Evolutionary conservation across 2,888 invertebrate species (phyloP).

Genomic region (Ochropleura leucogaster): DNA sequence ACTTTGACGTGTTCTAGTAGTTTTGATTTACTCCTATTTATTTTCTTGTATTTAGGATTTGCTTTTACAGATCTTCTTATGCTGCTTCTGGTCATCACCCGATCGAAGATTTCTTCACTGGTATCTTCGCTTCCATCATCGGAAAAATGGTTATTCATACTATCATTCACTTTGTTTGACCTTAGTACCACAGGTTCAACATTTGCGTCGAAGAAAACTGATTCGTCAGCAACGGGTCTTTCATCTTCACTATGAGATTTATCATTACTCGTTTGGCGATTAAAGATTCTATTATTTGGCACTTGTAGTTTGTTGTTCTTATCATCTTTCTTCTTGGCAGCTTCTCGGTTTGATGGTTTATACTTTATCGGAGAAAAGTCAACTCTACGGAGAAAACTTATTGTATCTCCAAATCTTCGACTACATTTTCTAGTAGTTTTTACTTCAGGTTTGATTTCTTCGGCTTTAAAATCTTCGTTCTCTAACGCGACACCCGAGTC

Average conservation of each 20-base stretch:
- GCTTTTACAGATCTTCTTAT: constrained; percentile 86
- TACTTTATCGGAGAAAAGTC: constrained; percentile 89
- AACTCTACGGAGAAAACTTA: constrained; percentile 86
- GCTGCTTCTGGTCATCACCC: constrained; percentile 87
- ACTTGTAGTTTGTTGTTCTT: constrained; percentile 83
- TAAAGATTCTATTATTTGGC: constrained; percentile 76
- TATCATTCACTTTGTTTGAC: constrained; percentile 85
- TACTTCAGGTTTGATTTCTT: constrained; percentile 77
- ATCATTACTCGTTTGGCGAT: constrained; percentile 79
- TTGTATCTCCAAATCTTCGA: constrained; percentile 86
- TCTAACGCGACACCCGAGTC: constrained; percentile 87
- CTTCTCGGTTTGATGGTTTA: constrained; percentile 81
- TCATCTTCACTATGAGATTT: constrained; percentile 85
- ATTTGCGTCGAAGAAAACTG: constrained; percentile 78
- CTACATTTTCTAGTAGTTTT: constrained; percentile 85
- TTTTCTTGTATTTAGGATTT: constrained; percentile 89
- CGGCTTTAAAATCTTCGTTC: constrained; percentile 81
- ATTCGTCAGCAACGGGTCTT: constrained; percentile 74
- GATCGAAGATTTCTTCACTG: constrained; percentile 87
- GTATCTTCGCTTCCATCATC: constrained; percentile 89
- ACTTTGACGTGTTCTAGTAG: constrained; percentile 86
- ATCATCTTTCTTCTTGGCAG: constrained; percentile 82
- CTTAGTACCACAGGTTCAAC: constrained; percentile 80
- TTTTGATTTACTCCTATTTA: constrained; percentile 86
- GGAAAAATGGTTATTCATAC: constrained; percentile 88